Conservation (phyloP, 2,888 invertebrate species). For the Caenorhabditis doughertyi region DNA sequence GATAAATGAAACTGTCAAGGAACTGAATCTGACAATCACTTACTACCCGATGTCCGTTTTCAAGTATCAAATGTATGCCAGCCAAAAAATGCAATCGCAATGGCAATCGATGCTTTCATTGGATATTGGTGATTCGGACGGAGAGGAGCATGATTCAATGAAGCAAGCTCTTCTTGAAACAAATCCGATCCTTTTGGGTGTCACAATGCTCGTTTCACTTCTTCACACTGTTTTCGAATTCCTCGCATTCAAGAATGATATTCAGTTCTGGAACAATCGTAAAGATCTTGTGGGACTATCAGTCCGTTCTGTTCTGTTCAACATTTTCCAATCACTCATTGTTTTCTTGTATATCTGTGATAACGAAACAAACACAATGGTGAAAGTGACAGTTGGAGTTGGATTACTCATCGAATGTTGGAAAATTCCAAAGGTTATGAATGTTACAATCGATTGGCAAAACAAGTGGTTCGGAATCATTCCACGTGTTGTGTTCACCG, state of each 20-base stretch:
- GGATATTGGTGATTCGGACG: slow-evolving; percentile 85
- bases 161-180: slow-evolving; percentile 95
- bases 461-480: slow-evolving; percentile 88
- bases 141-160: slow-evolving; percentile 86
- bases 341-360: slow-evolving; percentile 97
- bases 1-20: slow-evolving; percentile 89
- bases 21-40: slow-evolving; percentile 84
- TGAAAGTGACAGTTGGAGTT: slow-evolving; percentile 93
- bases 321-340: slow-evolving; percentile 96
- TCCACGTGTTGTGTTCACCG: slow-evolving; percentile 90
- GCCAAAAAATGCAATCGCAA: slow-evolving; percentile 87
- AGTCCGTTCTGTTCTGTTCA: slow-evolving; percentile 97
- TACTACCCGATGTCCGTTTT: slow-evolving; percentile 93
- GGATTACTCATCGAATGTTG: slow-evolving; percentile 97
- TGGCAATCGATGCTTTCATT: slow-evolving; percentile 79
- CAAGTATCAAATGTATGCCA: slow-evolving; percentile 98
- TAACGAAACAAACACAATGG: slow-evolving; percentile 97
- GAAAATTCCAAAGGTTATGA: slow-evolving; percentile 93
- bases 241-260: slow-evolving; percentile 99
- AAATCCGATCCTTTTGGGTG: slow-evolving; percentile 92
- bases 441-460: slow-evolving; percentile 68
- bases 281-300: slow-evolving; percentile 94
- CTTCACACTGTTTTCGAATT: slow-evolving; percentile 98
- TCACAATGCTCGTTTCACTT: slow-evolving; percentile 94
- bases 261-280: slow-evolving; percentile 99